Percentiles rank a stretch among this genome's conserved stretches.
Conservation (phyloP, 2,888 invertebrate species). For the Trachelus stipa region DNA sequence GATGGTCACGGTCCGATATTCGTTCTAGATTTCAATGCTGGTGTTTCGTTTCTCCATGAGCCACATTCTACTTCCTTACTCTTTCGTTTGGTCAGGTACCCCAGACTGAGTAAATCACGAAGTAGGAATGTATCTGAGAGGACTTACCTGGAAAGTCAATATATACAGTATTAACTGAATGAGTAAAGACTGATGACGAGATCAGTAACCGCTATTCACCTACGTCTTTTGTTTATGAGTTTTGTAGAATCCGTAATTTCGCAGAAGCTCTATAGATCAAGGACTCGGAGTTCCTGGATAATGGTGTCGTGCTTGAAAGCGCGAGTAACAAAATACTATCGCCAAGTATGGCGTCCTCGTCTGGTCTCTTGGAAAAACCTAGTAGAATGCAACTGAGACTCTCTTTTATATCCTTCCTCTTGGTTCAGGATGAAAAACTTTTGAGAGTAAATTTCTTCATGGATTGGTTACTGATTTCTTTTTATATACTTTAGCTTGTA, state of each 20-base stretch:
- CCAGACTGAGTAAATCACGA: not conserved
- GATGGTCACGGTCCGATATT: not conserved
- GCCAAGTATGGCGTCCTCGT: constrained; percentile 47
- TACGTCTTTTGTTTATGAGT: not conserved
- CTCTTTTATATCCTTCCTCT: not conserved
- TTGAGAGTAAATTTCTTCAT: not conserved
- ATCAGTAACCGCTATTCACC: not conserved
- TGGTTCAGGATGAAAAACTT: not conserved
- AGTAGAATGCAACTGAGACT: constrained; percentile 42
- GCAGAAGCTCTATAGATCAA: not conserved
- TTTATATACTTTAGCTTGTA: not conserved
- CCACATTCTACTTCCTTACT: not conserved
- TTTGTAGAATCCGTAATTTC: not conserved
- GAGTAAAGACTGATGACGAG: not conserved
- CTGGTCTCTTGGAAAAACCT: constrained; percentile 44
- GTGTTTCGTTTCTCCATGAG: not conserved
- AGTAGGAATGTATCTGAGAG: not conserved
- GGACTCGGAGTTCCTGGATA: not conserved
- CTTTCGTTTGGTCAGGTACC: not conserved
- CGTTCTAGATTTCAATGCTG: not conserved
- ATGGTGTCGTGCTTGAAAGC: constrained; percentile 43
- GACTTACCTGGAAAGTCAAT: not conserved
- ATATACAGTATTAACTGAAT: not conserved
- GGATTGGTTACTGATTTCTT: not conserved
- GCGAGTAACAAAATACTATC: constrained; percentile 58